Evolutionary conservation across 35 echinoderm and acorn worm genomes (phyloP).

Genomic region (Diadema setosum): DNA sequence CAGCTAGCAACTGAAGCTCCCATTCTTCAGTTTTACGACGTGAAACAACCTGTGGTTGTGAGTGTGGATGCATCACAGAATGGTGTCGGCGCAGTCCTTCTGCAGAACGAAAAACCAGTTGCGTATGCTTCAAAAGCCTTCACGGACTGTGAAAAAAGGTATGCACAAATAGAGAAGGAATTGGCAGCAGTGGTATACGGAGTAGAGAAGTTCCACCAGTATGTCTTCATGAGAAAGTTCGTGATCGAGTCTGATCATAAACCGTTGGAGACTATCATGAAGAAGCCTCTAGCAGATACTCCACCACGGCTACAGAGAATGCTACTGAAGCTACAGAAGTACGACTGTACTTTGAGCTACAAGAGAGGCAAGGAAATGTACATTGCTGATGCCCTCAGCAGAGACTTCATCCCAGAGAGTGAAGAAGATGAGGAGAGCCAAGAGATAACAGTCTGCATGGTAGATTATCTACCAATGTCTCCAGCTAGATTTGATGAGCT

Average conservation of each 20-base stretch:
- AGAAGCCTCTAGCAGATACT: no score
- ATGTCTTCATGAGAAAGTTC: no score
- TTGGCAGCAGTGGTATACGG: not conserved
- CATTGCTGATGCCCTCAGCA: no score
- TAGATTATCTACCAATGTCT: constrained; percentile 36
- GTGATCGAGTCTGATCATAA: no score
- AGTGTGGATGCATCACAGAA: constrained; percentile 42
- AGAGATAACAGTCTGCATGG: constrained; percentile 1
- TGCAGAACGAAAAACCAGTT: constrained; percentile 20
- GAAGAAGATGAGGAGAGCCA: constrained; percentile 13
- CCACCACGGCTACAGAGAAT: no score
- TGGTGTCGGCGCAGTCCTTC: not conserved
- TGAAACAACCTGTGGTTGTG: not conserved
- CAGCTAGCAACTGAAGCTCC: not conserved
- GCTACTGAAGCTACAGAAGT: no score
- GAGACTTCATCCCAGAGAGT: not conserved
- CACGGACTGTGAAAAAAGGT: not conserved
- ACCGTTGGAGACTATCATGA: no score
- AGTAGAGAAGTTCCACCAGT: not conserved
- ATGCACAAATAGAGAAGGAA: constrained; percentile 48
- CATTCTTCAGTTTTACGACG: constrained; percentile 42
- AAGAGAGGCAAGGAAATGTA: no score
- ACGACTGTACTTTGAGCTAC: no score
- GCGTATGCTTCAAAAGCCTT: constrained; percentile 42
- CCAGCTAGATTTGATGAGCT: constrained; percentile 4